These are phyloP conservation scores for Eolophus roseicapilla DNA, from an alignment of 2,113 vertebrate species.

Conservation along the genomic window DNA sequence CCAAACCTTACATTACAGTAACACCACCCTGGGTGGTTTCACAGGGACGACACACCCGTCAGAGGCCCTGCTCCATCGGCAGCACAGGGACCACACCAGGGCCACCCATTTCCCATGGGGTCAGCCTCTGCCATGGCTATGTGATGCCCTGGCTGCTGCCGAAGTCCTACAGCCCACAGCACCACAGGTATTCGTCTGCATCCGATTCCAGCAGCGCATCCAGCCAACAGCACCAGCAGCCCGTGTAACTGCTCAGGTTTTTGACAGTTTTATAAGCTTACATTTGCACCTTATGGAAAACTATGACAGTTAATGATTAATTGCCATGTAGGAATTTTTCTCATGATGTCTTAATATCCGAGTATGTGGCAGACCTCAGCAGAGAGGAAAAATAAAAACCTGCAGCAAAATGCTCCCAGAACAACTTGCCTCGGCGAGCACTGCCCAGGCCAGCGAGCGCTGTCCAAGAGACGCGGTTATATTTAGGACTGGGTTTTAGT, in stretches of 20 bases:
- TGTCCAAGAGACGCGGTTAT: not conserved
- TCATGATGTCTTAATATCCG: slow-evolving; percentile 52
- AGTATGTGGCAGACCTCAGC: not conserved
- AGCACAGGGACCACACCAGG: rapidly evolving
- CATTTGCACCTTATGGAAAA: slow-evolving; percentile 62
- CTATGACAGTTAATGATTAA: slow-evolving; percentile 34
- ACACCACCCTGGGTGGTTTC: not conserved
- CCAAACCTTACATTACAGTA: rapidly evolving
- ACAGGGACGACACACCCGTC: not conserved
- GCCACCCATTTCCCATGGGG: not conserved
- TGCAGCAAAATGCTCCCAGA: slow-evolving; percentile 13
- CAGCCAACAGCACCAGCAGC: not conserved
- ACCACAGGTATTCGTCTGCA: not conserved
- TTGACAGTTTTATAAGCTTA: slow-evolving; percentile 64
- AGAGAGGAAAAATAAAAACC: slow-evolving; percentile 42
- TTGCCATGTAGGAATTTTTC: slow-evolving; percentile 40
- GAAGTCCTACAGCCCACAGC: rapidly evolving
- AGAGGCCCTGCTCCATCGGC: not conserved
- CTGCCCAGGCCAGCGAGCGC: not conserved
- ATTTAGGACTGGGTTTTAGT: not conserved
- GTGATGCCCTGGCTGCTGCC: not conserved
- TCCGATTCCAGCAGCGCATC: not conserved
- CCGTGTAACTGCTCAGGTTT: not conserved
- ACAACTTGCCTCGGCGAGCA: not conserved
- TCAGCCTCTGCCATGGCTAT: not conserved